Evolutionary conservation across 2,888 invertebrate species (phyloP), one percentile per base, ranked within the genome.

Genomic region (Nudaria mundana): DNA sequence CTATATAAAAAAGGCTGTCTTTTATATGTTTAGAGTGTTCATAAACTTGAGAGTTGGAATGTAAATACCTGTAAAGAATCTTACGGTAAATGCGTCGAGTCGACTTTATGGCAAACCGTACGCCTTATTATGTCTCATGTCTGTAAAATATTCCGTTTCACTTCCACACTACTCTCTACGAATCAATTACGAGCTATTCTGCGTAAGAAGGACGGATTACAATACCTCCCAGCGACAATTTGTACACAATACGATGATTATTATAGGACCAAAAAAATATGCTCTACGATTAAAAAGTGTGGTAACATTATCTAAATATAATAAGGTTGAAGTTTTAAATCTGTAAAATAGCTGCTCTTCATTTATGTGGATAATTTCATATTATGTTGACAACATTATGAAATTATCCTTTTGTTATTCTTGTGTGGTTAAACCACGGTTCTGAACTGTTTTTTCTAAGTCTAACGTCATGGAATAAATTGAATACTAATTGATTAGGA

Each of bases 361-460:
- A 20, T 4, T 8, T 20, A 20, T 20, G 20, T 20, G 6, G 2
- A 2, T 15, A 29, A 24, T 39, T 39, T 28, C 33, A 33, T 39
- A 29, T 29, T 24, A 24, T n/a, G 13, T 34, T 35, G n/a, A n/a
- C 13, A 38, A 38, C 28, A 28, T 22, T 31, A 23, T 5, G 23
- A 37, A 12, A 24, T 28, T 10, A 18, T 18, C 18, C 18, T 18
- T 18, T n/a, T 18, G 5, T 18, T 4, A 5, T 18, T 18, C 5
- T 18, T 18, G 3, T 18, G 5, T 18, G 3, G 5, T 20, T 34
- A 44, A 15, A 39, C 38, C 11, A 44, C 47, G 52, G 44, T 48
- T 43, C 47, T 48, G 45, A 43, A 46, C 32, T 40, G 7, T 42
- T 42, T 35, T 10, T 35, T 47, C 40, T 39, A 52, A 38, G 18